Percentiles rank a stretch among this genome's conserved stretches.
phyloP scores from a whole-genome alignment of 2,888 invertebrate genomes.

The Drymonia ruficornis region DNA sequence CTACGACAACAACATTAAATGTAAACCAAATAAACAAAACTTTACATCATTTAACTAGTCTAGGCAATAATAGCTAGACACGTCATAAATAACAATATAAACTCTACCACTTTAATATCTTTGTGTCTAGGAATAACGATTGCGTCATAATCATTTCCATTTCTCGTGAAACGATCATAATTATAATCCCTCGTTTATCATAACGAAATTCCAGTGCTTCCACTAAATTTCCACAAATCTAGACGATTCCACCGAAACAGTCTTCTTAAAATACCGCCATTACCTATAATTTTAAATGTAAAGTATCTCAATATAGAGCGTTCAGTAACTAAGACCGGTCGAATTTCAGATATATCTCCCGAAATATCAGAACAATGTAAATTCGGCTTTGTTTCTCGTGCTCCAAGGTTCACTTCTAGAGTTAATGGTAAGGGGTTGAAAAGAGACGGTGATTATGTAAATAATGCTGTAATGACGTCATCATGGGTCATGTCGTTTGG shows the following conservation, averaged over 20 bases:
- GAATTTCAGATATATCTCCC: conserved; percentile 37
- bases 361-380: conserved; percentile 22
- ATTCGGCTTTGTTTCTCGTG: conserved; percentile 26
- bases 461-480: conserved; percentile 70
- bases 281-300: conserved; percentile 57
- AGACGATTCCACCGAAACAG: conserved; percentile 23
- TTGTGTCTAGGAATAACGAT: background rate
- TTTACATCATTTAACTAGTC: too few species aligned
- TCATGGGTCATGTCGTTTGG: conserved; percentile 64
- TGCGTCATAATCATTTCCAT: background rate
- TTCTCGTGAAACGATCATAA: background rate
- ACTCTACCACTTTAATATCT: background rate
- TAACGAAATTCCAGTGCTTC: background rate
- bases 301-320: conserved; percentile 55
- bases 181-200: background rate
- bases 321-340: conserved; percentile 47
- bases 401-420: conserved; percentile 34
- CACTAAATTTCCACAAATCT: conserved; percentile 17
- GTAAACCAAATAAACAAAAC: too few species aligned
- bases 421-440: conserved; percentile 33
- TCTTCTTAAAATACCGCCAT: conserved; percentile 35
- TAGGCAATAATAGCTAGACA: background rate
- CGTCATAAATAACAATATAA: background rate
- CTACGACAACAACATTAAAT: too few species aligned
- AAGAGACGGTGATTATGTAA: conserved; percentile 66